These are phyloP conservation scores for Heterotis niloticus DNA, from an alignment of 2,113 vertebrate genomes.

Conservation along the genomic window DNA sequence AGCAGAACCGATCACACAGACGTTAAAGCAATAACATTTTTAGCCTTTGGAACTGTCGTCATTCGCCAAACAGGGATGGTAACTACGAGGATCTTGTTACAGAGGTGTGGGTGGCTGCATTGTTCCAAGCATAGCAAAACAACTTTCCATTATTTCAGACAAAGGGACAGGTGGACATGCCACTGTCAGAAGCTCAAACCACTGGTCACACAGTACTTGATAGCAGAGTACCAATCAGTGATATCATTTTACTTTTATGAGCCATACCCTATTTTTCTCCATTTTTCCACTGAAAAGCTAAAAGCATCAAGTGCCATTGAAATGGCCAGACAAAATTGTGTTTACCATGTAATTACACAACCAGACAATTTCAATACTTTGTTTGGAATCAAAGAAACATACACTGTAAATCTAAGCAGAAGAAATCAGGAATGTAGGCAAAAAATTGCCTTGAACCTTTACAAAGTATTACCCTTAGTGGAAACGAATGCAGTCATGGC, in stretches of 20 bases:
- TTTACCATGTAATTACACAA: constrained; percentile 7
- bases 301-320: not conserved
- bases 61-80: not conserved
- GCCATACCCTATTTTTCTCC: not conserved
- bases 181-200: constrained; percentile 18
- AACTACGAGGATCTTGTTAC: constrained; percentile 17
- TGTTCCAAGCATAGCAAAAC: constrained; percentile 29
- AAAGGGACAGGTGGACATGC: constrained; percentile 36
- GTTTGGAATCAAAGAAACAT: constrained; percentile 17
- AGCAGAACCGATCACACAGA: constrained; percentile 8
- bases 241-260: constrained; percentile 7
- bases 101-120: constrained; percentile 6
- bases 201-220: not conserved
- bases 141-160: constrained; percentile 26
- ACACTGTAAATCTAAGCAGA: not conserved
- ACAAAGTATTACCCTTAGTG: not conserved
- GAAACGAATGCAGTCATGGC: not conserved
- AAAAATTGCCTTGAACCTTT: constrained; percentile 17
- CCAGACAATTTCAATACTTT: constrained; percentile 1
- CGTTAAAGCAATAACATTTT: not conserved
- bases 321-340: constrained; percentile 6
- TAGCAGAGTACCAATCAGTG: not conserved
- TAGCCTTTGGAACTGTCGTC: not conserved
- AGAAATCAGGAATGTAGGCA: not conserved
- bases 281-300: not conserved